These are phyloP conservation scores for Aphelinus certus DNA, from an alignment of 1,140 invertebrate genomes.

Conservation along the genomic window DNA sequence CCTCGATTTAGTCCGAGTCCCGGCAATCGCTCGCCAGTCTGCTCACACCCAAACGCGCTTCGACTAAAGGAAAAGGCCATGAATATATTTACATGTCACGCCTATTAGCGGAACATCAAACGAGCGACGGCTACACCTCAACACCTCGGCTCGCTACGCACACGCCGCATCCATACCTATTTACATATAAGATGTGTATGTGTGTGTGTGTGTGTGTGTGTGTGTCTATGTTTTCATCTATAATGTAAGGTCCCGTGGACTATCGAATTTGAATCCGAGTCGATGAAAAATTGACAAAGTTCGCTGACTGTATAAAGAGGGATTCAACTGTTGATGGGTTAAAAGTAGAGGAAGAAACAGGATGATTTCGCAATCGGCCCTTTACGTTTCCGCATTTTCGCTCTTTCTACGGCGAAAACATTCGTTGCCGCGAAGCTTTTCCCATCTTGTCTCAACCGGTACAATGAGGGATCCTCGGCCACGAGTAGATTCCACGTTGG, in stretches of 20 bases:
- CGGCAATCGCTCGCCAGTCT: background rate
- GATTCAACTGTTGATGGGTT: too few species aligned
- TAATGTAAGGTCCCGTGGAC: too few species aligned
- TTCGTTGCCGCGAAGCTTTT: too few species aligned
- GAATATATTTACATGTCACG: conserved; percentile 26
- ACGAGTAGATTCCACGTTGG: background rate
- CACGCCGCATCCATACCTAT: background rate
- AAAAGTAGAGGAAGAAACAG: too few species aligned
- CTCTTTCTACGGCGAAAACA: too few species aligned
- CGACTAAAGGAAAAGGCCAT: conserved; percentile 8
- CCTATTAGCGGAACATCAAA: conserved; percentile 1
- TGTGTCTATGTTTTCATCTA: background rate
- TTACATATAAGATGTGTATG: background rate
- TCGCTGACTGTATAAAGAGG: too few species aligned
- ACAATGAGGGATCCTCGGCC: background rate
- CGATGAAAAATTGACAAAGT: too few species aligned
- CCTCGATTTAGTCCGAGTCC: too few species aligned
- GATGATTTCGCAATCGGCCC: too few species aligned
- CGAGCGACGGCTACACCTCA: background rate
- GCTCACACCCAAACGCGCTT: background rate
- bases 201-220: background rate
- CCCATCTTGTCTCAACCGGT: too few species aligned
- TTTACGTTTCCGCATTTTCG: too few species aligned
- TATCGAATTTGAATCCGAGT: too few species aligned
- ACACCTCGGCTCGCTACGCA: background rate